Conservation (phyloP, 2,888 invertebrate species). For the Macrostomum cliftonense region DNA sequence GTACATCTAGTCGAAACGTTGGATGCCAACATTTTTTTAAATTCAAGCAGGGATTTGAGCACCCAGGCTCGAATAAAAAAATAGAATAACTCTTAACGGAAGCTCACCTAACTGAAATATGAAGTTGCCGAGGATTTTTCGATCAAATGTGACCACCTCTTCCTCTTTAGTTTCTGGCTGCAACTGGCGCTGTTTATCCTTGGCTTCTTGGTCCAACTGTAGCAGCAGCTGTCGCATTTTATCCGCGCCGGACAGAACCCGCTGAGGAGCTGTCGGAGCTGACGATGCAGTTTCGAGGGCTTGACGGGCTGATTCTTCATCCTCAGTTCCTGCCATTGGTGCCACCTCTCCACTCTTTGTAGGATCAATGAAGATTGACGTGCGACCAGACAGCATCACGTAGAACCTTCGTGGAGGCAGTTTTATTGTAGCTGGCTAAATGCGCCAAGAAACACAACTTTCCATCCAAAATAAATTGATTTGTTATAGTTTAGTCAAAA, state of each 20-base stretch:
- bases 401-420: conserved; percentile 26
- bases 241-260: conserved; percentile 7
- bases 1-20: too few species aligned
- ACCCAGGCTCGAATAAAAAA: too few species aligned
- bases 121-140: background rate
- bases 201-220: background rate
- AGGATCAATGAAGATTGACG: conserved; percentile 27
- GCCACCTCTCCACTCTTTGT: conserved; percentile 21
- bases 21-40: too few species aligned
- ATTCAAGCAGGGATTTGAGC: too few species aligned
- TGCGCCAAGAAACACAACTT: too few species aligned
- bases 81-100: too few species aligned
- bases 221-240: background rate
- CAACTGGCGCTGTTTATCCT: too few species aligned
- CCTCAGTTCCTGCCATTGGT: background rate
- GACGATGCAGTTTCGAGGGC: background rate
- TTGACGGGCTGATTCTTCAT: background rate
- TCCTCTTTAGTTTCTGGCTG: too few species aligned
- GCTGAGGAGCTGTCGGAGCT: conserved; percentile 9
- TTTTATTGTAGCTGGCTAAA: too few species aligned
- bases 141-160: too few species aligned
- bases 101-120: background rate
- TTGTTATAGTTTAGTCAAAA: too few species aligned
- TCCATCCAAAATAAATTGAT: too few species aligned
- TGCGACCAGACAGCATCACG: conserved; percentile 23